Percentiles rank a stretch among this genome's conserved stretches.
These are phyloP conservation scores for Tinea semifulvella DNA, from an alignment of 2,888 invertebrate species.

Conservation along the genomic window DNA sequence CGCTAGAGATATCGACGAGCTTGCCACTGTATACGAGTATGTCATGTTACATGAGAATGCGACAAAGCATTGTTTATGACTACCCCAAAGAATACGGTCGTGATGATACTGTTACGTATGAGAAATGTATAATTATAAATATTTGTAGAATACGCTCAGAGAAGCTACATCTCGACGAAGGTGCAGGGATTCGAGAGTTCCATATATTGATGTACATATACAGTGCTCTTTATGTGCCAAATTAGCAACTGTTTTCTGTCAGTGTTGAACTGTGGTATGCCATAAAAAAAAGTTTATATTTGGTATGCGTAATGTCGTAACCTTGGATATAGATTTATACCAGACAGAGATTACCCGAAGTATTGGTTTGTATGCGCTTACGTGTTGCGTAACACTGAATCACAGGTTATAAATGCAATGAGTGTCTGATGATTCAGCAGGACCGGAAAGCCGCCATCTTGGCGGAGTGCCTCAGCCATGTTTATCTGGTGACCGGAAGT, in stretches of 20 bases:
- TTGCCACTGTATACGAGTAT: too few species aligned
- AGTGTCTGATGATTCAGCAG: conserved; percentile 60
- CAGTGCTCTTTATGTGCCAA: background rate
- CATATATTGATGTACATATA: too few species aligned
- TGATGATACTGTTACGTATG: too few species aligned
- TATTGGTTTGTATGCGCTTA: conserved; percentile 29
- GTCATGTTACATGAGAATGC: too few species aligned
- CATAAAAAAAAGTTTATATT: too few species aligned
- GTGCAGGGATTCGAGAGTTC: too few species aligned
- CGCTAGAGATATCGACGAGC: too few species aligned
- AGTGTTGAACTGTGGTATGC: conserved; percentile 5
- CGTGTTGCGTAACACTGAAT: conserved; percentile 56
- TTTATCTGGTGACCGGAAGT: conserved; percentile 61
- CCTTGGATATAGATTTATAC: conserved; percentile 24
- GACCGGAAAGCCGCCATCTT: conserved; percentile 63
- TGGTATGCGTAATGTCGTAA: background rate
- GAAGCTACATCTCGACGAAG: too few species aligned
- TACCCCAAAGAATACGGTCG: too few species aligned
- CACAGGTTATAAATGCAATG: conserved; percentile 59
- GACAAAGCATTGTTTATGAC: too few species aligned
- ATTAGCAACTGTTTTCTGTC: conserved; percentile 9
- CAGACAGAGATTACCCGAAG: conserved; percentile 41
- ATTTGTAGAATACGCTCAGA: too few species aligned
- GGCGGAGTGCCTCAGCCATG: conserved; percentile 48
- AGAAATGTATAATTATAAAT: too few species aligned